Conservation (phyloP, 2,888 invertebrate genomes). For the Apamea crenata region DNA sequence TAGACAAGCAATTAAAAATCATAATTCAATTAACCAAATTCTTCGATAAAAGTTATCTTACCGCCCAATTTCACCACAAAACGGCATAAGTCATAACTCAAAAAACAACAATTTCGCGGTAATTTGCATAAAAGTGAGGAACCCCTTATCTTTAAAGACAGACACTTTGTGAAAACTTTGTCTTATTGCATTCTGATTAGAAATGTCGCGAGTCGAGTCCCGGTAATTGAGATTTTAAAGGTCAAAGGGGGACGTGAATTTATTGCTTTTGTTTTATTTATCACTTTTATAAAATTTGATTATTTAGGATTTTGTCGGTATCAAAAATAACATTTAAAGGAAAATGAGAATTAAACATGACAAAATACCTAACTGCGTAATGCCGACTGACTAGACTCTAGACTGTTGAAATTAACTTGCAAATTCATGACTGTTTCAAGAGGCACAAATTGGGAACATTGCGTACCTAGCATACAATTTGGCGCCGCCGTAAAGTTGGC, state of each 20-base stretch:
- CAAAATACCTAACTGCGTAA: not conserved
- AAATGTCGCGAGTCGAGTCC: conserved; percentile 58
- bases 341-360: not conserved
- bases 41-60: not conserved
- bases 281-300: conserved; percentile 17
- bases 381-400: too few species aligned
- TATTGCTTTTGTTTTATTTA: conserved; percentile 50
- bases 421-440: conserved; percentile 32
- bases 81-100: conserved; percentile 72
- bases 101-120: conserved; percentile 76
- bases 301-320: not conserved
- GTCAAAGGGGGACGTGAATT: conserved; percentile 74
- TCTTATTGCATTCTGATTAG: conserved; percentile 87
- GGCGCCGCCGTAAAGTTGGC: conserved; percentile 41
- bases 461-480: conserved; percentile 39
- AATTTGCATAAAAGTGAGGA: conserved; percentile 87
- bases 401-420: conserved; percentile 14
- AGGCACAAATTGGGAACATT: conserved; percentile 35
- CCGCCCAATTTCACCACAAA: not conserved
- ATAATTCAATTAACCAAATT: not conserved
- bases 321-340: not conserved
- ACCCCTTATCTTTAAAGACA: conserved; percentile 86
- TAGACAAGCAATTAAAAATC: not conserved
- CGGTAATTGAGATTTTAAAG: conserved; percentile 80
- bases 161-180: conserved; percentile 88